Evolutionary conservation across 2,888 invertebrate genomes (phyloP).

Genomic region (Bibio marci): DNA sequence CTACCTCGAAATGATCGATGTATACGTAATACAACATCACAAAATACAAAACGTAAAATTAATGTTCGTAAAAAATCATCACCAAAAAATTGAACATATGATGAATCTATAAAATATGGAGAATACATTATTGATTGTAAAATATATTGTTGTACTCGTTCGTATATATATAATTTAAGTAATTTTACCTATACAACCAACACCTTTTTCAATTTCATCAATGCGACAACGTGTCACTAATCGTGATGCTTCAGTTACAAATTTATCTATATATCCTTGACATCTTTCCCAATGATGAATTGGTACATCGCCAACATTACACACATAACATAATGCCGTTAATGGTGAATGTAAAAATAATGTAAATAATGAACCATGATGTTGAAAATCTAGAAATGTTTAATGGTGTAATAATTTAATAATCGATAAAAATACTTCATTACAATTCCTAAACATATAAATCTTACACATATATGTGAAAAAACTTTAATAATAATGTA

Average conservation of each 20-base stretch:
- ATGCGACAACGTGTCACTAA: conserved; percentile 66
- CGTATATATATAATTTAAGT: too few species aligned
- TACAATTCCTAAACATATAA: too few species aligned
- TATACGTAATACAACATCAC: conserved; percentile 73
- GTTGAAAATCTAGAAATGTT: conserved; percentile 59
- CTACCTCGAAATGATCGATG: conserved; percentile 74
- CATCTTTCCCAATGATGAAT: conserved; percentile 83
- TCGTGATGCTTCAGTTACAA: conserved; percentile 74
- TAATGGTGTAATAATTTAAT: too few species aligned
- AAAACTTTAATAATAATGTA: too few species aligned
- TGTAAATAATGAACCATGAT: conserved; percentile 85
- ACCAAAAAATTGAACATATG: conserved; percentile 74
- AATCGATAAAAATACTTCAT: too few species aligned
- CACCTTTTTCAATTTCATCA: conserved; percentile 42
- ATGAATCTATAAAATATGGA: conserved; percentile 35
- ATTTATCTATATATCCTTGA: conserved; percentile 72
- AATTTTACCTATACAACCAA: conserved; percentile 27
- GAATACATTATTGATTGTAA: too few species aligned
- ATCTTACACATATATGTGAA: too few species aligned
- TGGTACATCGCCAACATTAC: conserved; percentile 71
- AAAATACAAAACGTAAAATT: conserved; percentile 81
- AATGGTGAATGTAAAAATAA: conserved; percentile 89
- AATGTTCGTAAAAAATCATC: conserved; percentile 87
- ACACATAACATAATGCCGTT: conserved; percentile 80
- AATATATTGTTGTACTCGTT: too few species aligned